phyloP scores from a whole-genome alignment of 2,888 invertebrate genomes.

The Syrista parreyssii region DNA sequence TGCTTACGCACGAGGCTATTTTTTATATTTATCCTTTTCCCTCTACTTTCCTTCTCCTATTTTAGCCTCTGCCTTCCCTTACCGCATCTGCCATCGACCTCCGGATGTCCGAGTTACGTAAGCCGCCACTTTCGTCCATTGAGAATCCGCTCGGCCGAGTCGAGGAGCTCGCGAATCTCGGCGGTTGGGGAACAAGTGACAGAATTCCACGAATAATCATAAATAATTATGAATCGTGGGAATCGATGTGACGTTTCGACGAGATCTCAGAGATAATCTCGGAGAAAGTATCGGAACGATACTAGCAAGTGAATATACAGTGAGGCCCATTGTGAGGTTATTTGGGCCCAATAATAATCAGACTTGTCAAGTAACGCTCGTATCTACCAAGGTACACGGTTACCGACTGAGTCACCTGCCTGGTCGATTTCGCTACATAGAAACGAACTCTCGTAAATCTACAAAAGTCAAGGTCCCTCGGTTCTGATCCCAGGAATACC shows the following conservation, averaged over 20 bases:
- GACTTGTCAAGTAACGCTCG: neutral
- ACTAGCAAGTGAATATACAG: neutral
- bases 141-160: slow-evolving; percentile 3
- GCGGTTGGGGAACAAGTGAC: neutral
- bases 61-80: neutral
- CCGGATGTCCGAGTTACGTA: neutral
- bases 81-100: neutral
- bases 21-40: neutral
- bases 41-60: neutral
- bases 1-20: neutral
- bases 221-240: slow-evolving; percentile 26
- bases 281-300: neutral
- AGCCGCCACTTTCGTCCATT: neutral
- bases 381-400: neutral
- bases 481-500: neutral
- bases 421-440: neutral
- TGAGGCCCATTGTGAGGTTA: neutral
- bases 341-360: neutral
- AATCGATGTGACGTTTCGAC: slow-evolving; percentile 44
- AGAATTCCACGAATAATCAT: neutral
- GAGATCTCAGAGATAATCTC: neutral
- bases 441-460: neutral
- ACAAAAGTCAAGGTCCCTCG: neutral
- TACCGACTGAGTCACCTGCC: neutral
- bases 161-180: slow-evolving; percentile 9